Base-by-base conservation (phyloP, 35 echinoderm and acorn worm genomes). In the Amphiura filiformis region DNA sequence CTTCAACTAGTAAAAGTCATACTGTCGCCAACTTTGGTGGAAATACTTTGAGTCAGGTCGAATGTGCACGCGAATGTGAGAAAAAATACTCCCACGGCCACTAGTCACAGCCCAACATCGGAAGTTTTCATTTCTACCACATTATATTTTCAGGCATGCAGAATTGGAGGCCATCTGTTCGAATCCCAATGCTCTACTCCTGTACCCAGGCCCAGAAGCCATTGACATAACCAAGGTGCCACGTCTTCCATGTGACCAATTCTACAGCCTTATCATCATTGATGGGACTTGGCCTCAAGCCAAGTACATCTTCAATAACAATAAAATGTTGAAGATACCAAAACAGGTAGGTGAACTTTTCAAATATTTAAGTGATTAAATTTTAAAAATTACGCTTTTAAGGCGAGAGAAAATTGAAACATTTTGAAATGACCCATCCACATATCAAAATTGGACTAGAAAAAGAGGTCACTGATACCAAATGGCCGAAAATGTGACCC, bases 271-370 rank as follows among this genome's bases (percentile, higher is more conserved):
- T 22, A 92, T 98, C 76, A 70, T 98, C 35, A 84, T 98, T 56
- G 96, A 98, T 77, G 96, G 96, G 15, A 98, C 96, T 20, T 98
- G 96, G 96, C 82, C 82, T 36, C 96, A 98, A 78, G 96, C 96
- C 49, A 98, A 81, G 40, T 88, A 93, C 37, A 92, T 98, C 18
- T 98, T 89, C 79, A 86, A 85, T 26, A 83, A 57, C n/a, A 98
- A 98, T 81, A n/a, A 56, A 15, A 78, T 98, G 18, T 79, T 98
- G 28, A 82, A 90, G 35, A 87, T 76, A 57, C 83, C 91, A n/a
- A 78, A 84, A 88, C 94, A 97, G 88, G 94, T 97, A 52, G 82
- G 90, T 37, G 34, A 23, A 22, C 33, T 22, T 32, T 40, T 34
- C 26, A 23, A 44, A 82, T 38, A 39, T 11, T 39, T 52, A 52